Evolutionary conservation across 2,797 vertebrate genomes (phyloP).

Genomic region (Cynopterus sphinx): DNA sequence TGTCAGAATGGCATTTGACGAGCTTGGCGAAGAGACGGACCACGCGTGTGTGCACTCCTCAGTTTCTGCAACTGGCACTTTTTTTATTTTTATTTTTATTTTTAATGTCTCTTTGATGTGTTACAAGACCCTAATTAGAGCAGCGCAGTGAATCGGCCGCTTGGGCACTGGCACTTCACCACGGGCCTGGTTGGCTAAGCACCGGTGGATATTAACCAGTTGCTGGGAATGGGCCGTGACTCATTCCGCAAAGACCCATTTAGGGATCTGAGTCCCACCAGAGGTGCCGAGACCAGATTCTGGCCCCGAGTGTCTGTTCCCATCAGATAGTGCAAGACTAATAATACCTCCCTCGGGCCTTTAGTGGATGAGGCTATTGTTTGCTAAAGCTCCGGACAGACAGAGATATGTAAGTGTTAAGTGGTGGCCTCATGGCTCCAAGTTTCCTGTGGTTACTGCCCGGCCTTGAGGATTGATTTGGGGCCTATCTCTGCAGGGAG

Average conservation of each 20-base stretch:
- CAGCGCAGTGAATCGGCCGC: slow-evolving; percentile 47
- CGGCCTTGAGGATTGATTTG: slow-evolving; percentile 63
- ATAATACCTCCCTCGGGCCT: not conserved
- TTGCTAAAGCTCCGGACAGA: slow-evolving; percentile 3
- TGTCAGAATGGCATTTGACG: not conserved
- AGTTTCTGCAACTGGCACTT: not conserved
- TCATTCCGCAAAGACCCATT: not conserved
- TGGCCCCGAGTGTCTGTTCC: not conserved
- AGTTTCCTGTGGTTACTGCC: slow-evolving; percentile 51
- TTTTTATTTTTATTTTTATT: not conserved
- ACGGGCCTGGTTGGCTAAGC: slow-evolving; percentile 27
- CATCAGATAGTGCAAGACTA: slow-evolving; percentile 48
- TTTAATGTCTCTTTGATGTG: slow-evolving; percentile 29
- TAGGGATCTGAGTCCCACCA: not conserved
- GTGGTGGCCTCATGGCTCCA: slow-evolving; percentile 44
- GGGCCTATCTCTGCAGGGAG: slow-evolving; percentile 52
- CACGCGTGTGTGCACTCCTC: not conserved
- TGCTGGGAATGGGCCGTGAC: not conserved
- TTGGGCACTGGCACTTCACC: slow-evolving; percentile 45
- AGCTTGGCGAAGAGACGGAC: not conserved
- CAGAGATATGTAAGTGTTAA: slow-evolving; percentile 67
- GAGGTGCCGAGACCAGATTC: not conserved
- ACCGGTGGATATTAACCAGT: slow-evolving; percentile 21
- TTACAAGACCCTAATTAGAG: slow-evolving; percentile 54
- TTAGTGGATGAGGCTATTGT: slow-evolving; percentile 38